phyloP scores from a whole-genome alignment of 2,888 invertebrate genomes.

The Cheilosia vernalis region DNA sequence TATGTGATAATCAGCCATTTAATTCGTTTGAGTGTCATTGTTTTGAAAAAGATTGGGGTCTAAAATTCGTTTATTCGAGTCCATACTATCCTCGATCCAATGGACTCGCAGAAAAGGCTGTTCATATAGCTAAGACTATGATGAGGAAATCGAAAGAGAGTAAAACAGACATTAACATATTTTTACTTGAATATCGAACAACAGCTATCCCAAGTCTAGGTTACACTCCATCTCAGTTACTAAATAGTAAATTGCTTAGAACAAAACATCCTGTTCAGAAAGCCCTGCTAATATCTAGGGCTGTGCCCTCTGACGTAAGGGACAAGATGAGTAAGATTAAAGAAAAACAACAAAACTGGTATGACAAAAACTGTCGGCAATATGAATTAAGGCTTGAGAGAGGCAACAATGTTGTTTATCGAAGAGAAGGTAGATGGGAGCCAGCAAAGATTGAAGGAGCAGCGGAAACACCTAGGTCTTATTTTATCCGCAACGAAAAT shows the following conservation, averaged over 20 bases:
- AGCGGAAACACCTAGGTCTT: too few species aligned
- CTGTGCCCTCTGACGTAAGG: background rate
- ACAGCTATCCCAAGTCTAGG: slow-evolving; percentile 12
- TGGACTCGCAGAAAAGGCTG: slow-evolving; percentile 3
- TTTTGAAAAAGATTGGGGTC: slow-evolving; percentile 5
- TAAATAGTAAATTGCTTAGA: slow-evolving; percentile 17
- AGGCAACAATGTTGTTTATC: slow-evolving; percentile 34
- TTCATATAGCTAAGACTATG: slow-evolving; percentile 16
- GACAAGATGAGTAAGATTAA: slow-evolving; percentile 6
- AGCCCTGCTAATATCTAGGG: background rate
- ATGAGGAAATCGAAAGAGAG: slow-evolving; percentile 24
- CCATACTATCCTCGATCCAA: slow-evolving; percentile 8
- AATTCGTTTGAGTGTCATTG: too few species aligned
- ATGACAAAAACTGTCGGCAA: slow-evolving; percentile 16
- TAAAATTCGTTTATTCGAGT: slow-evolving; percentile 18
- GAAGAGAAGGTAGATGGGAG: slow-evolving; percentile 16
- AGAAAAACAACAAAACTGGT: slow-evolving; percentile 26
- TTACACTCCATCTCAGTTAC: slow-evolving; percentile 24
- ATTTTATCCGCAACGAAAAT: slow-evolving; percentile 12
- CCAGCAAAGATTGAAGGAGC: slow-evolving; percentile 4
- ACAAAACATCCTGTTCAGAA: slow-evolving; percentile 9
- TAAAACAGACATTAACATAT: slow-evolving; percentile 4
- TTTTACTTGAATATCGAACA: slow-evolving; percentile 27
- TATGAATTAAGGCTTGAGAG: slow-evolving; percentile 20
- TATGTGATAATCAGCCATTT: too few species aligned